Conservation (phyloP, 2,888 invertebrate genomes). For the Protonemura montana region DNA sequence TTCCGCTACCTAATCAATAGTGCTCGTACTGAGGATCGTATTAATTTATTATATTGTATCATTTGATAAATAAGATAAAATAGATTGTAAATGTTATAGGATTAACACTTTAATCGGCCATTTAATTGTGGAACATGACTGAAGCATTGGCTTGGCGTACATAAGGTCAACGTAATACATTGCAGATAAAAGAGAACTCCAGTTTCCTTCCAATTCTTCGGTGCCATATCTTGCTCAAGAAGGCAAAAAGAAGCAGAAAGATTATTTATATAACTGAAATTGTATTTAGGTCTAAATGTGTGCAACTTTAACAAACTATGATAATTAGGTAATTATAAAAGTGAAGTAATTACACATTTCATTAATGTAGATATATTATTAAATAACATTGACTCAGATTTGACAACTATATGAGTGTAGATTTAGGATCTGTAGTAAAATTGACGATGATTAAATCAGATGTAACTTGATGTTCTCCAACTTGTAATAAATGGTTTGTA, state of each 20-base stretch:
- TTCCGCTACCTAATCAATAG: background rate
- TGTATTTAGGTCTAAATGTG: background rate
- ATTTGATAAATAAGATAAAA: background rate
- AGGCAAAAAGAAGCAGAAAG: background rate
- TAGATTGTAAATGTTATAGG: background rate
- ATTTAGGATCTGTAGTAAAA: background rate
- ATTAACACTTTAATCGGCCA: background rate
- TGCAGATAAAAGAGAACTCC: background rate
- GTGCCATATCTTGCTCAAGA: background rate
- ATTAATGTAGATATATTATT: background rate
- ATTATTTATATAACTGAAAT: background rate
- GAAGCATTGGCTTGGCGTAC: background rate
- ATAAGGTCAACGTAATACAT: background rate
- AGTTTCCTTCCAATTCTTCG: background rate
- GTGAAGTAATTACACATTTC: background rate
- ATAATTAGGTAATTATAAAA: background rate
- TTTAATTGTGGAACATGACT: background rate
- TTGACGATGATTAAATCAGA: background rate
- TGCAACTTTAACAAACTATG: background rate
- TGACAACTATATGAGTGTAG: background rate
- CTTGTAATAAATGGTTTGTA: conserved; percentile 12
- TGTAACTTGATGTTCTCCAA: background rate
- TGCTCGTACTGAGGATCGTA: background rate
- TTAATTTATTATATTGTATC: background rate
- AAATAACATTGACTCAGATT: background rate